A percentile compares a stretch with the other conserved stretches of the same genome.
Conservation (phyloP, 2,113 vertebrate genomes). For the Leptocoma aspasia region DNA sequence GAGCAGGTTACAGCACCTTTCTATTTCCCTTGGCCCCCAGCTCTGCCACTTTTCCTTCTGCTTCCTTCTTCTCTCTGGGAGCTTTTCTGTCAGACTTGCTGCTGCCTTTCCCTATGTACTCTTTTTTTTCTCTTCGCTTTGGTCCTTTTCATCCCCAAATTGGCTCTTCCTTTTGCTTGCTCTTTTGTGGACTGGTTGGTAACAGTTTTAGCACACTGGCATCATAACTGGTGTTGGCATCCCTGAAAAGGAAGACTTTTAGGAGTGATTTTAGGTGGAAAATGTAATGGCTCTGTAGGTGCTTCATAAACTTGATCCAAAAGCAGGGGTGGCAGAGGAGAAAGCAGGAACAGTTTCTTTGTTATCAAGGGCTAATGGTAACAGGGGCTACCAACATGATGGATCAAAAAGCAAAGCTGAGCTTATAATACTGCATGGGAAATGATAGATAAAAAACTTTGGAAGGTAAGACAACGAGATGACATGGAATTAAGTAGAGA, state of each 20-base stretch:
- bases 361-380: not conserved
- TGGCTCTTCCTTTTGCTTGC: not conserved
- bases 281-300: not conserved
- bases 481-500: not conserved
- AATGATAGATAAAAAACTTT: not conserved
- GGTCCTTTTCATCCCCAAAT: not conserved
- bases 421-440: not conserved
- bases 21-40: not conserved
- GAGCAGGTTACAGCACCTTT: not conserved
- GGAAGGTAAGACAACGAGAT: not conserved
- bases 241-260: not conserved
- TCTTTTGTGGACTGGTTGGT: not conserved
- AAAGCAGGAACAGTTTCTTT: not conserved
- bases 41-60: not conserved
- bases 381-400: not conserved
- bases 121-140: not conserved
- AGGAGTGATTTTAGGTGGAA: not conserved
- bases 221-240: not conserved
- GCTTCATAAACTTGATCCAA: not conserved
- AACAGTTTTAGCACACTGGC: not conserved
- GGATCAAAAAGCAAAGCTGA: not conserved
- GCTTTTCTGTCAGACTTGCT: not conserved
- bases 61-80: not conserved
- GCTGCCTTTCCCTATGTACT: not conserved
- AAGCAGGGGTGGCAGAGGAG: not conserved